These are phyloP conservation scores for Trachelus iudaicus DNA, from an alignment of 2,888 invertebrate genomes.

Conservation along the genomic window DNA sequence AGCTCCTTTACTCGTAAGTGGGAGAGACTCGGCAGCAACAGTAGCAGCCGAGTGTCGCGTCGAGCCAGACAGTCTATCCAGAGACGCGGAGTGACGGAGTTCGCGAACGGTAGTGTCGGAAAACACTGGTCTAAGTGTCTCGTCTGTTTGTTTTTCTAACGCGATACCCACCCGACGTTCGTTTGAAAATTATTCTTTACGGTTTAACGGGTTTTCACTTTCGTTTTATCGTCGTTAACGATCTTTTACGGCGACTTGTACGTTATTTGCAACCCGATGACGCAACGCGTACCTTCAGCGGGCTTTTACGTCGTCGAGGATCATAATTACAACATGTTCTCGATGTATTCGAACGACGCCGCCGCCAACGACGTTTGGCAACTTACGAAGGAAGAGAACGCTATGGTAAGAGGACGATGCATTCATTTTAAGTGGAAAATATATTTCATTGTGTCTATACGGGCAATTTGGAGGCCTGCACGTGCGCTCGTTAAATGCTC, in stretches of 20 bases:
- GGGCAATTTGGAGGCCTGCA: not conserved
- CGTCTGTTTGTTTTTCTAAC: not conserved
- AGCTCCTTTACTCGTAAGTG: not conserved
- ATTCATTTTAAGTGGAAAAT: not conserved
- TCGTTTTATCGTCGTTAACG: not conserved
- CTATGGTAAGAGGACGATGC: constrained; percentile 41
- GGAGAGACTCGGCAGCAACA: not conserved
- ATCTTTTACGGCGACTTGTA: not conserved
- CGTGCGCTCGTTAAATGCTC: not conserved
- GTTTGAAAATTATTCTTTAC: not conserved
- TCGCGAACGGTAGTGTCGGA: not conserved
- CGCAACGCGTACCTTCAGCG: constrained; percentile 57
- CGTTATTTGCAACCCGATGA: constrained; percentile 36
- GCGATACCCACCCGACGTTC: not conserved
- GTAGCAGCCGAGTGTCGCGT: not conserved
- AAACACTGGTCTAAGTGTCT: not conserved
- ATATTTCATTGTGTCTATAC: not conserved
- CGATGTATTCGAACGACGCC: constrained; percentile 48
- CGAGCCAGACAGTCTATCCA: not conserved
- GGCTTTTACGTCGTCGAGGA: constrained; percentile 54
- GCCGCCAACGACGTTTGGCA: constrained; percentile 44
- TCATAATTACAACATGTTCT: constrained; percentile 53
- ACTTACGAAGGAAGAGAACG: constrained; percentile 51
- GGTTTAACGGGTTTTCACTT: not conserved
- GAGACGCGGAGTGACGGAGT: not conserved